Conservation (phyloP, 1,140 invertebrate species). For the Pseudachorutes palmiensis region DNA sequence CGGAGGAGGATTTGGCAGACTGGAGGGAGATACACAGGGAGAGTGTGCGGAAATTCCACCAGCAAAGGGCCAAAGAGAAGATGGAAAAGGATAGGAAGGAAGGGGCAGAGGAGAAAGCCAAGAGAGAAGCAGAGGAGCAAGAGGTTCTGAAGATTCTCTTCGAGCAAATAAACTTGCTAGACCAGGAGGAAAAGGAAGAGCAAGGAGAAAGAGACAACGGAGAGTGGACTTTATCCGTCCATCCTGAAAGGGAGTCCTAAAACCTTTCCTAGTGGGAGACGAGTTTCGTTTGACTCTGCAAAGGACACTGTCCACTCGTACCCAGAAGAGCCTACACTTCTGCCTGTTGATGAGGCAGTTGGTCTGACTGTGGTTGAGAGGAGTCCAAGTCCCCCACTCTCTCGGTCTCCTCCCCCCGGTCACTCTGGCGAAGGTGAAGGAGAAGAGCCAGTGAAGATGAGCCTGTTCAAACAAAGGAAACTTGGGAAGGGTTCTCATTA, state of each 20-base stretch:
- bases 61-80: conserved; percentile 47
- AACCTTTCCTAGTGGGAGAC: not conserved
- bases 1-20: conserved; percentile 48
- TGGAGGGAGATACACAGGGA: conserved; percentile 51
- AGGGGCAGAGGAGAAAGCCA: conserved; percentile 39
- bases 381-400: too few species aligned
- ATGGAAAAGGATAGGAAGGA: conserved; percentile 41
- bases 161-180: too few species aligned
- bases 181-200: conserved; percentile 49
- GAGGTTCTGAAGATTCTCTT: conserved; percentile 46
- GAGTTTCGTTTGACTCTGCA: not conserved
- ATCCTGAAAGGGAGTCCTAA: too few species aligned
- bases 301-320: not conserved
- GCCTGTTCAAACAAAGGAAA: conserved; percentile 21
- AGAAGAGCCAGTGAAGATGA: conserved; percentile 11
- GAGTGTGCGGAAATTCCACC: too few species aligned
- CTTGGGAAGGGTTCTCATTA: not conserved
- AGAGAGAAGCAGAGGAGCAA: conserved; percentile 44
- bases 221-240: too few species aligned
- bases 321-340: not conserved
- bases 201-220: not conserved
- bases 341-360: not conserved
- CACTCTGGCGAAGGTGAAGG: not conserved
- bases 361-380: not conserved
- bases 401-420: too few species aligned